Percentiles rank a stretch among this genome's conserved stretches.
phyloP scores from a whole-genome alignment of 2,888 invertebrate genomes.

The Hydrotaea cyrtoneurina region DNA sequence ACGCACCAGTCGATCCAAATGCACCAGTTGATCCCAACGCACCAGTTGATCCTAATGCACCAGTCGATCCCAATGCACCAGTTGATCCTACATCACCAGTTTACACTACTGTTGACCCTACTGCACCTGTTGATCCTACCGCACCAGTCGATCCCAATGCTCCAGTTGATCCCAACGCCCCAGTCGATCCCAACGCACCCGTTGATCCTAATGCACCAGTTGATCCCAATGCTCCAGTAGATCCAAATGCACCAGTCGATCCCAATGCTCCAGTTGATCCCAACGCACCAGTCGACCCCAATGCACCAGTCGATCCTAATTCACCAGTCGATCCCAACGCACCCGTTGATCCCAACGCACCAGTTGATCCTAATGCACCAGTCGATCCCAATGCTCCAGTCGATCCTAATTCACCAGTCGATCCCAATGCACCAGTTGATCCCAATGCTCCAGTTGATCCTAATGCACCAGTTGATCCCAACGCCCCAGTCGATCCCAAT shows the following conservation, averaged over 20 bases:
- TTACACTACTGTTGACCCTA: constrained; percentile 65
- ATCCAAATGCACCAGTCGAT: constrained; percentile 44
- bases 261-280: constrained; percentile 39
- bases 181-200: constrained; percentile 26
- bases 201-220: constrained; percentile 34
- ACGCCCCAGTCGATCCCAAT: constrained; percentile 40
- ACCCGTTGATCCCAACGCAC: constrained; percentile 52
- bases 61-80: constrained; percentile 50
- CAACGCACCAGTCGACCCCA: constrained; percentile 28
- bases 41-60: constrained; percentile 50
- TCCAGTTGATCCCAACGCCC: constrained; percentile 52
- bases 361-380: constrained; percentile 47
- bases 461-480: constrained; percentile 30
- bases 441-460: constrained; percentile 47
- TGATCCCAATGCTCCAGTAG: constrained; percentile 42
- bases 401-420: constrained; percentile 38
- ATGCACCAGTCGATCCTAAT: constrained; percentile 42
- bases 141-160: constrained; percentile 60
- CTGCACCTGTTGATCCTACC: constrained; percentile 47
- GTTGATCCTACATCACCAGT: constrained; percentile 41
- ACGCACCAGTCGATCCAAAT: constrained; percentile 59
- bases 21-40: constrained; percentile 47
- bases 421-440: constrained; percentile 48
- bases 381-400: constrained; percentile 47
- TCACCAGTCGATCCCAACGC: constrained; percentile 53